Percentiles rank a stretch among this genome's conserved stretches.
These are phyloP conservation scores for Sogatella furcifera DNA, from an alignment of 1,140 invertebrate genomes.

Conservation along the genomic window DNA sequence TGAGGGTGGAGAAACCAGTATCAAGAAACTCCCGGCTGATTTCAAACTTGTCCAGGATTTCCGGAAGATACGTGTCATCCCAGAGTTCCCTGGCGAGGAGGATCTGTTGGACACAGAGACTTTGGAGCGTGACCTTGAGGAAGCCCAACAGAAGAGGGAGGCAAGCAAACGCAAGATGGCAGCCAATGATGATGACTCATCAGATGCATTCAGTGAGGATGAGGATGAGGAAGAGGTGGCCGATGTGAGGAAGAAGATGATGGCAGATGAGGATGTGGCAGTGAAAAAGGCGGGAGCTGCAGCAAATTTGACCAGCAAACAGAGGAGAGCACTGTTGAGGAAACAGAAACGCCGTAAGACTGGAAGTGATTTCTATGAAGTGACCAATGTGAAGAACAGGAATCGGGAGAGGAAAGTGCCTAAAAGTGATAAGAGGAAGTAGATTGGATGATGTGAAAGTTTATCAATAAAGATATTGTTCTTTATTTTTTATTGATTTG, in stretches of 20 bases:
- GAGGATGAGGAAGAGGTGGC: conserved; percentile 22
- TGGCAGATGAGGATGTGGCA: conserved; percentile 32
- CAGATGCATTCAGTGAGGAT: conserved; percentile 36
- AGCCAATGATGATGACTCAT: conserved; percentile 30
- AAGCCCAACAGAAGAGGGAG: conserved; percentile 24
- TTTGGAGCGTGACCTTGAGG: conserved; percentile 25
- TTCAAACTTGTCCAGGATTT: conserved; percentile 62
- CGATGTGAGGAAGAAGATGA: conserved; percentile 31
- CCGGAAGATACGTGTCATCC: conserved; percentile 62
- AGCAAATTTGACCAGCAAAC: conserved; percentile 53
- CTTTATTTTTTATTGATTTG: neutral
- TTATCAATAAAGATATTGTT: neutral
- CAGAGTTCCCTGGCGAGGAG: conserved; percentile 56
- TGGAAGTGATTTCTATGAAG: conserved; percentile 88
- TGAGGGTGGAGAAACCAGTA: conserved; percentile 52
- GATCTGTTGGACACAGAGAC: conserved; percentile 34
- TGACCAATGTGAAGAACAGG: conserved; percentile 85
- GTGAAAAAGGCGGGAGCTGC: conserved; percentile 8
- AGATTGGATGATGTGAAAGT: conserved; percentile 1
- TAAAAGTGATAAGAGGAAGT: conserved; percentile 13
- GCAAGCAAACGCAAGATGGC: conserved; percentile 19
- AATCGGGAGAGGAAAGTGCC: conserved; percentile 29
- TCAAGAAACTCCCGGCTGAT: conserved; percentile 13
- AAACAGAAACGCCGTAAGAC: conserved; percentile 71
- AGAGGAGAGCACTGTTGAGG: conserved; percentile 62